Evolutionary conservation across 2,113 vertebrate species (phyloP), one percentile per base, ranked within the genome.

Genomic region (Aptenodytes forsteri): DNA sequence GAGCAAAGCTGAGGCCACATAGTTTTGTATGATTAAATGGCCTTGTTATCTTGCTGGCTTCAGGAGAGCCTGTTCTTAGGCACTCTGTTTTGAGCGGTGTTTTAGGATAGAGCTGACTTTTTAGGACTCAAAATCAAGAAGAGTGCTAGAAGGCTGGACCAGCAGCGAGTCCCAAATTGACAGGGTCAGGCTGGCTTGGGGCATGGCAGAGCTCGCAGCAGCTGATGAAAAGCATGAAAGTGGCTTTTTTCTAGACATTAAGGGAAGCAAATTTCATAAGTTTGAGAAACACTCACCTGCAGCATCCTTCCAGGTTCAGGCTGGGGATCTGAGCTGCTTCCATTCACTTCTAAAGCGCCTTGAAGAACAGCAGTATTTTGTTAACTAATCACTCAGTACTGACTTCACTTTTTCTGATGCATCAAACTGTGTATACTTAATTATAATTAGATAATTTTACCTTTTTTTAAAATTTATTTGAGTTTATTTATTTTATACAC

Each of bases 31-130:
- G 66, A 95, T 93, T 91, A 90, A 94, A 85, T 11, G 46, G 36
- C 66, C 62, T 88, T 54, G 58, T 76, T 86, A 95, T 97, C 92
- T 94, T 72, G 25, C 72, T 95, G 93, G 62, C 82, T 90, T 83
- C 78, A 73, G 90, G 75, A 97, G n/a, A 90, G 40, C 15, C 78
- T 88, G 70, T 69, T 87, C 79, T 86, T 61, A 76, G 87, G 66
- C 58, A 50, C 55, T 79, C 17, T 1, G 0, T 79, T 76, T 83
- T 44, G 56, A 87, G 69, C 0, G 0, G 23, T 69, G 58, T 55
- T 91, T 90, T 46, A 91, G 81, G 62, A 62, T 36, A 80, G 20
- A 67, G 56, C 0, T 7, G 52, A 52, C 29, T 72, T 93, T 56
- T 92, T 73, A 77, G 67, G 66, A 40, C 17, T 90, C 12, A n/a